phyloP scores from a whole-genome alignment of 2,113 vertebrate genomes.

The Spea bombifrons region DNA sequence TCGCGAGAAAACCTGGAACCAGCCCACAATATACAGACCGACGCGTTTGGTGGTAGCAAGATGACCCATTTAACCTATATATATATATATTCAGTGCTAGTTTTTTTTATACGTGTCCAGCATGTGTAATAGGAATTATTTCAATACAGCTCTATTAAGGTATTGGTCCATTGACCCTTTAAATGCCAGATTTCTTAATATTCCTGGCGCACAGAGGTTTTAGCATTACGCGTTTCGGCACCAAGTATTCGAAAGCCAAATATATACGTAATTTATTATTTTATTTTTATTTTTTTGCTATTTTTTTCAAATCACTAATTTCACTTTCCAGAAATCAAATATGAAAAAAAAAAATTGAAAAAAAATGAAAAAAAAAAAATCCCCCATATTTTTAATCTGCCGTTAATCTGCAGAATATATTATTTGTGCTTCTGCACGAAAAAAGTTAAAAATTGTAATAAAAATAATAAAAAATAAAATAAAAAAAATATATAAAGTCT shows the following conservation, averaged over 20 bases:
- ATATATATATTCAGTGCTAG: too few relatives aligned
- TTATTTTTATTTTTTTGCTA: neutral
- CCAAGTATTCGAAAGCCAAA: too few relatives aligned
- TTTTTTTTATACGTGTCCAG: too few relatives aligned
- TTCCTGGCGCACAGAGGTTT: neutral
- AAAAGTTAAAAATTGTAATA: constrained; percentile 36
- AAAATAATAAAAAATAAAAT: constrained; percentile 37
- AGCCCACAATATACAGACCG: neutral
- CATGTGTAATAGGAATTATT: too few relatives aligned
- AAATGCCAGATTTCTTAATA: neutral
- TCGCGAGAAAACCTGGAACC: neutral
- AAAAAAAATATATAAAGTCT: constrained; percentile 13
- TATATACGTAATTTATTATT: too few relatives aligned
- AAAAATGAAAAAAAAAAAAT: neutral
- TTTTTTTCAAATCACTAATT: neutral
- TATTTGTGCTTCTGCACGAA: constrained; percentile 69
- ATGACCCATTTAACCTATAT: neutral
- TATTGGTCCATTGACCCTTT: neutral
- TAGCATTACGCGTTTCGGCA: neutral
- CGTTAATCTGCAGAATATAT: constrained; percentile 53
- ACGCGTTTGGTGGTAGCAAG: neutral
- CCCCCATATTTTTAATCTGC: constrained; percentile 17
- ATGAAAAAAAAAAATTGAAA: neutral
- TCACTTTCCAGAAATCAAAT: neutral
- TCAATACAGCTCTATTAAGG: too few relatives aligned